phyloP scores from a whole-genome alignment of 2,113 vertebrate species.

The Pollimyrus isidori region DNA sequence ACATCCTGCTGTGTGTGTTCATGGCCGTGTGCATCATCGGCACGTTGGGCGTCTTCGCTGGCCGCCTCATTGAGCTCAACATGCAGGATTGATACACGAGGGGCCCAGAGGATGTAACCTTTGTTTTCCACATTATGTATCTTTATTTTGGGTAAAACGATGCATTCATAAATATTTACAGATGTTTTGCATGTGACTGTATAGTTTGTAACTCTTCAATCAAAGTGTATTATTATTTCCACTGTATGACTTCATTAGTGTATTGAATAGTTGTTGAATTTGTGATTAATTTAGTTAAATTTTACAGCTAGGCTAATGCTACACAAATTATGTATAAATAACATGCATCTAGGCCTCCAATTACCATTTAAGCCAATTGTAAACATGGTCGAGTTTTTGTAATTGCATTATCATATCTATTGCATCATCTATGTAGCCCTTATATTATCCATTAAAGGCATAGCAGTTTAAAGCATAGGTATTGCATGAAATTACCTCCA shows the following conservation, averaged over 20 bases:
- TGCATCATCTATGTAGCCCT: too few species aligned
- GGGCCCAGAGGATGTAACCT: neutral
- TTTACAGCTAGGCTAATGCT: neutral
- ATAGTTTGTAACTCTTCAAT: neutral
- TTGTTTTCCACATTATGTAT: neutral
- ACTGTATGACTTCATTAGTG: neutral
- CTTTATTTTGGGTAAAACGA: neutral
- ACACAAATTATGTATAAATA: neutral
- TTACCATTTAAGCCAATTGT: neutral
- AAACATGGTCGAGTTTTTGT: neutral
- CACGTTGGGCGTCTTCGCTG: slow-evolving; percentile 85
- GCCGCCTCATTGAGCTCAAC: slow-evolving; percentile 90
- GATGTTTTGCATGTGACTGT: neutral
- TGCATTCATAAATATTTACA: neutral
- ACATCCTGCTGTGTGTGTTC: slow-evolving; percentile 91
- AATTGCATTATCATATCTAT: neutral
- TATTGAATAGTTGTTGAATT: neutral
- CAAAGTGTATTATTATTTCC: neutral
- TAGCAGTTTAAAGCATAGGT: neutral
- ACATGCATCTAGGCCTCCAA: neutral
- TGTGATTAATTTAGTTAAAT: neutral
- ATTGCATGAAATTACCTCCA: neutral
- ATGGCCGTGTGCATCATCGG: slow-evolving; percentile 94
- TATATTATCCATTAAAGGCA: neutral
- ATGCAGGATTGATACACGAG: slow-evolving; percentile 62